Evolutionary conservation across 2,888 invertebrate genomes (phyloP), one percentile per base, ranked within the genome.

Genomic region (Stegana nigrithorax): DNA sequence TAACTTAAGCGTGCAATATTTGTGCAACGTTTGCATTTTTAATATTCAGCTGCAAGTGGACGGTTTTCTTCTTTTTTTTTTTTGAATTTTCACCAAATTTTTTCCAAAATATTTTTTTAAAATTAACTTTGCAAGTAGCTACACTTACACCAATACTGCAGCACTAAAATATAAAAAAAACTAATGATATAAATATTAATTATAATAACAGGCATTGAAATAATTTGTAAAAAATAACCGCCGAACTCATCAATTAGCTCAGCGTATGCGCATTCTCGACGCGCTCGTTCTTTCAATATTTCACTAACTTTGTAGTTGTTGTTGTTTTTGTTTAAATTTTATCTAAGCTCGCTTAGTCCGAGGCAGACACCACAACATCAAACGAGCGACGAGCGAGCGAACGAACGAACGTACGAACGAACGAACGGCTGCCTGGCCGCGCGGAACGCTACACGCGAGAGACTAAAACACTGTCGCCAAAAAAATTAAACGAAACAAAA

Each of bases 381-480:
- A n/a, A n/a, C n/a, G n/a, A n/a, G n/a, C n/a, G n/a, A n/a, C n/a
- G n/a, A n/a, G n/a, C n/a, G n/a, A n/a, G n/a, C n/a, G n/a, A n/a
- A n/a, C n/a, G n/a, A n/a, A n/a, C n/a, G n/a, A n/a, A n/a, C n/a
- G n/a, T n/a, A n/a, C n/a, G n/a, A n/a, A n/a, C n/a, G n/a, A n/a
- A n/a, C n/a, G n/a, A 14, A 17, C 44, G 14, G 17, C 25, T 17
- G 32, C 32, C 36, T 55, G 32, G 32, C 5, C 32, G 36, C 45
- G 36, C 55, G 21, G 39, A 39, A 76, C 78, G 76, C 76, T 70
- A 72, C 72, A 71, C 72, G 71, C 71, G 70, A 69, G 66, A 70
- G 76, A 80, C 80, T 76, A 73, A 77, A 78, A 17, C 14, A 23
- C n/a, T n/a, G n/a, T n/a, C n/a, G n/a, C n/a, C n/a, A n/a, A n/a